Conservation (phyloP, 2,888 invertebrate genomes). For the Caenorhabditis sulstoni region DNA sequence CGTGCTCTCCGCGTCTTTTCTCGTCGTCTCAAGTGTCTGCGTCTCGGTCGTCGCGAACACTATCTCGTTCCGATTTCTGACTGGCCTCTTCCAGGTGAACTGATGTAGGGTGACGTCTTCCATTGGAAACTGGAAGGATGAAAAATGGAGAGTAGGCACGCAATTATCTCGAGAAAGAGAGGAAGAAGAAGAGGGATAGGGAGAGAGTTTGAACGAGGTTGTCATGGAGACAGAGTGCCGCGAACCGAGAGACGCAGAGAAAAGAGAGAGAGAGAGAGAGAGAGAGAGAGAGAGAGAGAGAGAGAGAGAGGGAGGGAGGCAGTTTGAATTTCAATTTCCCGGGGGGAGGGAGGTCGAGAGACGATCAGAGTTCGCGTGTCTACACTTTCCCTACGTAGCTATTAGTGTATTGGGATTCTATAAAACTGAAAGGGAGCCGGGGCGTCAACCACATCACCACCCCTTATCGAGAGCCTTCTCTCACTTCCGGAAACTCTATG, state of each 20-base stretch:
- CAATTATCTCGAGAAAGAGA: background rate
- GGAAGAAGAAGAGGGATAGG: background rate
- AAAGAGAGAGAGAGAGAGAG: background rate
- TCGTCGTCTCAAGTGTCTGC: constrained; percentile 35
- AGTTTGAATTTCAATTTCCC: too few relatives aligned
- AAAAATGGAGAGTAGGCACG: background rate
- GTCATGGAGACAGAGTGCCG: constrained; percentile 10
- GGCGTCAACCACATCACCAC: too few relatives aligned
- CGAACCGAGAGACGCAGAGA: background rate
- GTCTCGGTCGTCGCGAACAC: constrained; percentile 17
- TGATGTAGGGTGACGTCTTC: constrained; percentile 44
- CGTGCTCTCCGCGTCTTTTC: constrained; percentile 23
- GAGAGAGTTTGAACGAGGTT: constrained; percentile 16
- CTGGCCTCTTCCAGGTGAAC: constrained; percentile 37
- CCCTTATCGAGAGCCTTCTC: too few relatives aligned
- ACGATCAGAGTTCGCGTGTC: too few relatives aligned
- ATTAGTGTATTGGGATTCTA: too few relatives aligned
- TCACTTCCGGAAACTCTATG: too few relatives aligned
- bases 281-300: background rate
- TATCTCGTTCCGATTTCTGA: background rate
- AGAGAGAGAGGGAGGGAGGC: background rate
- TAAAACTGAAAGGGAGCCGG: too few relatives aligned
- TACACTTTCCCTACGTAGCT: too few relatives aligned
- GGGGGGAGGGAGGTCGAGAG: too few relatives aligned
- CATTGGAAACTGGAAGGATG: constrained; percentile 17